A percentile compares a stretch with the other conserved stretches of the same genome.
Conservation (phyloP, 2,113 vertebrate genomes). For the Callospermophilus lateralis region DNA sequence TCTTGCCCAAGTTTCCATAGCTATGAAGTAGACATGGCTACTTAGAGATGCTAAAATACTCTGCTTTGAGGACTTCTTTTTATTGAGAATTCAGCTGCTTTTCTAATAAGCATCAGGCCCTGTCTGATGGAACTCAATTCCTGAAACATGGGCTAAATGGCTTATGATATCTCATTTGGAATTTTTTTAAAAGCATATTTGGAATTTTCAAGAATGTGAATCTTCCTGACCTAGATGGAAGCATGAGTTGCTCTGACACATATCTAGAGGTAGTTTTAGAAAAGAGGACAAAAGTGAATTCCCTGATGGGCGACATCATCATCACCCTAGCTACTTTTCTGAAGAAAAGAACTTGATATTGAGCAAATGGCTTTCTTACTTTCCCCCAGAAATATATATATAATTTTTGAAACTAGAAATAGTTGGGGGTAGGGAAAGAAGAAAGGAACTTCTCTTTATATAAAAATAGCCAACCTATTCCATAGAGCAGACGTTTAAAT, state of each 20-base stretch:
- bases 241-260: background rate
- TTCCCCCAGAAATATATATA: background rate
- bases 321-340: slow-evolving; percentile 14
- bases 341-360: slow-evolving; percentile 20
- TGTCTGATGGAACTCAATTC: background rate
- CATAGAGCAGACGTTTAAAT: background rate
- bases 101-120: background rate
- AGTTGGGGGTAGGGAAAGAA: background rate
- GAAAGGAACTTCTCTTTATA: background rate
- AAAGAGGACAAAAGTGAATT: slow-evolving; percentile 43
- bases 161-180: background rate
- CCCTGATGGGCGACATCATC: background rate
- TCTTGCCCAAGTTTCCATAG: background rate
- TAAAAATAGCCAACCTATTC: background rate
- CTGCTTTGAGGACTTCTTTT: slow-evolving; percentile 8
- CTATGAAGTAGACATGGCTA: background rate
- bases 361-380: slow-evolving; percentile 9
- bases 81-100: slow-evolving; percentile 3
- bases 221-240: background rate
- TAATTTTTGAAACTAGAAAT: slow-evolving; percentile 39
- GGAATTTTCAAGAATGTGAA: slow-evolving; percentile 32
- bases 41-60: background rate
- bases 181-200: background rate
- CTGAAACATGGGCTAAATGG: background rate
- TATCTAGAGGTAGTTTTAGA: slow-evolving; percentile 34